Base-by-base conservation (phyloP, 2,797 vertebrate genomes). In the Clarias platycephalus region DNA sequence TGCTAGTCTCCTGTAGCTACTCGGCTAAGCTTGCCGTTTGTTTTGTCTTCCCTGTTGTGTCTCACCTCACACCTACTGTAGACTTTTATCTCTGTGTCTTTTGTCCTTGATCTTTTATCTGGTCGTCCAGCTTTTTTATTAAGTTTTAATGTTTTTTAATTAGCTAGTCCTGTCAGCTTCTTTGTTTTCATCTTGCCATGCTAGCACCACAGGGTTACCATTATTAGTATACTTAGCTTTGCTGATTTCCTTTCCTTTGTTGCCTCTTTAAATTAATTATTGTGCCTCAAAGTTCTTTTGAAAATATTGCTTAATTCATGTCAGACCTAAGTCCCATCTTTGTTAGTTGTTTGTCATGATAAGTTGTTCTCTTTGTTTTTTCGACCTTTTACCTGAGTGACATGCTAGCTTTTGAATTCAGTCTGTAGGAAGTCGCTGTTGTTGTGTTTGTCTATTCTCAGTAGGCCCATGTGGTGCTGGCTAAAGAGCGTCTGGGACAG, bases 361-460 rank as follows among this genome's bases (percentile, higher is more conserved):
- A 44, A 26, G 6, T 44, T 77, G 70, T 76, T 49, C 77, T 2
- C 10, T 34, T 77, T 78, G 13, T 60, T 57, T 62, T 62, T 37
- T 6, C 66, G 63, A 67, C 49, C 66, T 80, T 37, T 68, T 4
- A 6, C 20, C 40, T 28, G 26, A n/a, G 49, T 81, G 64, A 67
- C 64, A n/a, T 78, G 66, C 34, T 81, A 64, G 55, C 40, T 67
- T 49, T 55, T 40, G 60, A 80, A 57, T 84, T 62, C 58, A 20
- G 26, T 82, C 79, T 60, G 67, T 75, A 76, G 79, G 79, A 66
- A 62, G 60, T 7, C 3, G 83, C 63, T 60, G 58, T 49, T 82
- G 74, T 79, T 76, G 53, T 88, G 58, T 37, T n/a, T 84, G 62
- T 77, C n/a, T 22, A 9, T 81, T 86, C 77, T 81, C 78, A 75